phyloP scores from a whole-genome alignment of 2,888 invertebrate species.

The Oscheius myriophilus region DNA sequence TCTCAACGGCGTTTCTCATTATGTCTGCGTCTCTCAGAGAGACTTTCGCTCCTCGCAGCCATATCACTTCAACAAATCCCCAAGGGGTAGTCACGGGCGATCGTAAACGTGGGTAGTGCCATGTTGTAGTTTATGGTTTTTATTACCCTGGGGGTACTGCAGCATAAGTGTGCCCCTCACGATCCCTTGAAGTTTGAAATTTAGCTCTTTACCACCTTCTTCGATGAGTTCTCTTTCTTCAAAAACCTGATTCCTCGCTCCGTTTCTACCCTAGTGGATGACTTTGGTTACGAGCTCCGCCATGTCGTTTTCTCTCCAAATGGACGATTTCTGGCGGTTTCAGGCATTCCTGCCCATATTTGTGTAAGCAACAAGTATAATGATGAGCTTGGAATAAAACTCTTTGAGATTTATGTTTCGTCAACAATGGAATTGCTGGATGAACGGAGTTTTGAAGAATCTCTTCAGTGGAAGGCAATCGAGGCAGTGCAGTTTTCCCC shows the following conservation, averaged over 20 bases:
- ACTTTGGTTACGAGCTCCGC: conserved; percentile 15
- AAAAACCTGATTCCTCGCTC: conserved; percentile 17
- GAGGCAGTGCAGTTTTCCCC: conserved; percentile 30
- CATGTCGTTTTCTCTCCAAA: conserved; percentile 14
- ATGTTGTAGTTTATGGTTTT: too few species aligned
- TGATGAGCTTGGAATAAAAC: not conserved
- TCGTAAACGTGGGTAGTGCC: too few species aligned
- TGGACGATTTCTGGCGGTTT: conserved; percentile 20
- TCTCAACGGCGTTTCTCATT: too few species aligned
- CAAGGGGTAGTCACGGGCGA: too few species aligned
- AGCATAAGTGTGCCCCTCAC: too few species aligned
- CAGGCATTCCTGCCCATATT: conserved; percentile 18
- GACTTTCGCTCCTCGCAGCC: too few species aligned
- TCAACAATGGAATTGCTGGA: conserved; percentile 13
- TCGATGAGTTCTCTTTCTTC: conserved; percentile 19
- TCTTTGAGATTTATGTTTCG: conserved; percentile 24
- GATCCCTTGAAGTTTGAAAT: too few species aligned
- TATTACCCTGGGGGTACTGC: too few species aligned
- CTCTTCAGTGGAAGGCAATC: conserved; percentile 22
- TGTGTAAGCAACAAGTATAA: conserved; percentile 22
- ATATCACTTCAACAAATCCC: too few species aligned
- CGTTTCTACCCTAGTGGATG: conserved; percentile 1
- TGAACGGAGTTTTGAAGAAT: conserved; percentile 22
- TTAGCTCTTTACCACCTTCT: conserved; percentile 10
- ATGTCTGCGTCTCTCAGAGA: too few species aligned